Percentiles rank a stretch among this genome's conserved stretches.
phyloP scores from a whole-genome alignment of 1,140 invertebrate genomes.

The Drosophila biarmipes region DNA sequence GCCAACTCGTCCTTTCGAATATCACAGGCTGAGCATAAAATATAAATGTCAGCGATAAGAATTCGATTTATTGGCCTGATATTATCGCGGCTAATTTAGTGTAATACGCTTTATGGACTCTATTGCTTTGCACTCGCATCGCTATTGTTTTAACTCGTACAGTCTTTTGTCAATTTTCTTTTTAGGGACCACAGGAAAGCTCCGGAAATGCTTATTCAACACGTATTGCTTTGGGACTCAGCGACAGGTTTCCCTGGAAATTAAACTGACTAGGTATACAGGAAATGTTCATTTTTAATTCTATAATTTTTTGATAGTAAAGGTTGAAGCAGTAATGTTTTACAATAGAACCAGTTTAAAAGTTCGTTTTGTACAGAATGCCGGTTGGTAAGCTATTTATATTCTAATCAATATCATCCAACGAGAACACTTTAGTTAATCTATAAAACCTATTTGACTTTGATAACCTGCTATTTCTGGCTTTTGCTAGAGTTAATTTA shows the following conservation, averaged over 20 bases:
- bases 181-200: no score
- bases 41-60: constrained; percentile 5
- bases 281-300: not conserved
- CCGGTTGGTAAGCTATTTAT: not conserved
- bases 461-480: not conserved
- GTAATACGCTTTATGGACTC: constrained; percentile 3
- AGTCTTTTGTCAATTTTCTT: not conserved
- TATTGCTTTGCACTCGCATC: constrained; percentile 22
- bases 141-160: constrained; percentile 2
- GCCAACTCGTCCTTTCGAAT: not conserved
- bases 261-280: not conserved
- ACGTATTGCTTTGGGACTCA: constrained; percentile 5
- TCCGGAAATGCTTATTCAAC: constrained; percentile 22
- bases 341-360: not conserved
- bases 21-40: not conserved
- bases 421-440: not conserved
- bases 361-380: not conserved
- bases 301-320: not conserved
- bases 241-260: not conserved
- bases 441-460: not conserved
- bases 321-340: not conserved
- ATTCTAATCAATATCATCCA: not conserved
- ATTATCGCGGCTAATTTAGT: not conserved
- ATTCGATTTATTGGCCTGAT: constrained; percentile 5
- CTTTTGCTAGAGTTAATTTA: not conserved